Evolutionary conservation across 2,888 invertebrate genomes (phyloP), one percentile per base, ranked within the genome.

Genomic region (Nasonovia ribisnigri): DNA sequence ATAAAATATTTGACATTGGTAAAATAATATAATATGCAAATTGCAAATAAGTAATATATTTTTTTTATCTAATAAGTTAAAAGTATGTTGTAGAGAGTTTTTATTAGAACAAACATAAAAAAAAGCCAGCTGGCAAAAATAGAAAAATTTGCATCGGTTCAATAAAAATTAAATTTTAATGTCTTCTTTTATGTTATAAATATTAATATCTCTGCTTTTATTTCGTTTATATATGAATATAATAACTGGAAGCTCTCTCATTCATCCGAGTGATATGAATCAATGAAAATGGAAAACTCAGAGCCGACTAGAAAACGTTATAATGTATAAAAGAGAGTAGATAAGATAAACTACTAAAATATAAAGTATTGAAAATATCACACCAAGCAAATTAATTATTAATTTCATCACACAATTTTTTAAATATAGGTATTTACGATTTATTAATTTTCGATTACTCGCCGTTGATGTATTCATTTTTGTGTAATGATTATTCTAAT

Each of bases 81-180:
- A 48, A 87, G 8, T 20, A 51, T 88, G n/a, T 36, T 67, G 24
- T 67, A 20, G 4, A 24, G 24, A 67, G 42, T 88, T 88, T 67
- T 89, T 90, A 60, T 90, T 46, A 46, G 57, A 36, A 24, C n/a
- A 60, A 1, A 46, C 24, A 46, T 90, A 60, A 46, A 57, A 29
- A 29, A 57, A 88, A 88, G 42, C 24, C 88, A 48, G 60, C 20
- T 46, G 67, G 11, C 0, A 24, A 5, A 90, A 67, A 90, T 67
- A 90, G 46, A n/a, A n/a, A 90, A 90, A 36, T 60, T 90, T 36
- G 36, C 67, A 46, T 67, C 11, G n/a, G 67, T 90, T 46, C 46
- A n/a, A 60, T 90, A 67, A 67, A 90, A 67, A 90, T 67, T 46
- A 67, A 90, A 90, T 67, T 90, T 90, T 46, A 67, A 67, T 43